Conservation (phyloP, 1,140 invertebrate genomes). For the Ephestia elutella region DNA sequence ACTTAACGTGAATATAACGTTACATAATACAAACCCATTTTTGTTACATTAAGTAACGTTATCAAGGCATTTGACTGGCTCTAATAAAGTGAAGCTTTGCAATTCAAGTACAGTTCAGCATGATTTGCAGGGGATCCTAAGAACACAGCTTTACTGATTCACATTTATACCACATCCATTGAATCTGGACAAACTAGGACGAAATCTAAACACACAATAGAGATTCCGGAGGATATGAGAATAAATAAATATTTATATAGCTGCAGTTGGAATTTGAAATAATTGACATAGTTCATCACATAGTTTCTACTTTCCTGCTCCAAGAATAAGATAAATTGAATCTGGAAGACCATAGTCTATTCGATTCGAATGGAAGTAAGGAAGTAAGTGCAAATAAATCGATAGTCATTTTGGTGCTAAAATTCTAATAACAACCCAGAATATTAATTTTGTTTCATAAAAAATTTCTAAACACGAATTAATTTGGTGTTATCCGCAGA, state of each 20-base stretch:
- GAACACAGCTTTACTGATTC: conserved; percentile 55
- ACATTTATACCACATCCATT: conserved; percentile 66
- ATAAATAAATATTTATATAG: conserved; percentile 34
- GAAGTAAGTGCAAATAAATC: conserved; percentile 43
- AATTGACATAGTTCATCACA: conserved; percentile 73
- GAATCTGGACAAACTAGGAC: conserved; percentile 48
- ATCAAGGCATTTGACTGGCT: too few species aligned
- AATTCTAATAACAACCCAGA: conserved; percentile 43
- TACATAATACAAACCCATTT: neutral
- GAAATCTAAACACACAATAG: conserved; percentile 49
- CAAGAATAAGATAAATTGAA: conserved; percentile 49
- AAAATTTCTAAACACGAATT: conserved; percentile 48
- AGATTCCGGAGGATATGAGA: conserved; percentile 30
- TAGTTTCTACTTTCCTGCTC: conserved; percentile 62
- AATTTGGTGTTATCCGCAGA: conserved; percentile 61
- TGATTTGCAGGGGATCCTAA: conserved; percentile 49
- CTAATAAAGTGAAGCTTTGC: conserved; percentile 14
- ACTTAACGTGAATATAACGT: neutral
- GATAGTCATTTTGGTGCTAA: conserved; percentile 40
- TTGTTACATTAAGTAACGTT: neutral
- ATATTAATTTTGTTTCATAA: conserved; percentile 35
- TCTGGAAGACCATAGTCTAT: conserved; percentile 46
- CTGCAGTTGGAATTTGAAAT: conserved; percentile 59
- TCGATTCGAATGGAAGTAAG: conserved; percentile 30
- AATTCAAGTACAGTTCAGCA: conserved; percentile 41